These are phyloP conservation scores for Drosophila yakuba DNA, from an alignment of 1,140 invertebrate genomes.

Conservation along the genomic window DNA sequence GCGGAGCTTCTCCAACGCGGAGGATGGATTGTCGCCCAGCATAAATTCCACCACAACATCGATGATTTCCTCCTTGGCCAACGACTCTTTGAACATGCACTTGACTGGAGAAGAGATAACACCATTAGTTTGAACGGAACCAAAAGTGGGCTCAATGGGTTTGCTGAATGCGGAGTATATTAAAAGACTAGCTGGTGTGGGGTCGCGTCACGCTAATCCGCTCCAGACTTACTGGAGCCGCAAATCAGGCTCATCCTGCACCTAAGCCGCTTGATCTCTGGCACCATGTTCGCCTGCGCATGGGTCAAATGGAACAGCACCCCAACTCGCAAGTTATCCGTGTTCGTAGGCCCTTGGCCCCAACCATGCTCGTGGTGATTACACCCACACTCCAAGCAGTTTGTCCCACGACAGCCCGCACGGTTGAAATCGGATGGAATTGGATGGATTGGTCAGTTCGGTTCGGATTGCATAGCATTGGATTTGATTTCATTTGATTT, in stretches of 20 bases:
- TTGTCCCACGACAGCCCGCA: neutral
- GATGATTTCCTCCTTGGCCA: conserved; percentile 80
- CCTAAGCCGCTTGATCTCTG: conserved; percentile 54
- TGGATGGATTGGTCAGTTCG: neutral
- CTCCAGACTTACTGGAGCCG: conserved; percentile 65
- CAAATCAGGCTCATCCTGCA: conserved; percentile 33
- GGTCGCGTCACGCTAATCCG: neutral
- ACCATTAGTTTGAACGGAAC: neutral
- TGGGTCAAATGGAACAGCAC: neutral
- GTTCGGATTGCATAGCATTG: neutral
- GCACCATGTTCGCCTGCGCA: neutral
- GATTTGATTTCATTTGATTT: neutral
- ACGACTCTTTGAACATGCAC: conserved; percentile 80
- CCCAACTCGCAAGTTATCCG: neutral
- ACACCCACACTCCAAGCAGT: neutral
- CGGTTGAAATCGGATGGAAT: neutral
- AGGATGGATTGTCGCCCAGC: conserved; percentile 72
- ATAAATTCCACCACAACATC: conserved; percentile 79
- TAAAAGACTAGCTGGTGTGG: neutral
- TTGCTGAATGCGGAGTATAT: neutral
- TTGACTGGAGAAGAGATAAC: conserved; percentile 66
- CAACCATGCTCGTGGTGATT: neutral
- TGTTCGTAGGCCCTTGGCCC: neutral
- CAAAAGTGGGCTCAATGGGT: neutral
- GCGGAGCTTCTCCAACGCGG: conserved; percentile 73